Percentiles rank a stretch among this genome's conserved stretches.
Conservation (phyloP, 2,888 invertebrate species). For the Buathra laborator region DNA sequence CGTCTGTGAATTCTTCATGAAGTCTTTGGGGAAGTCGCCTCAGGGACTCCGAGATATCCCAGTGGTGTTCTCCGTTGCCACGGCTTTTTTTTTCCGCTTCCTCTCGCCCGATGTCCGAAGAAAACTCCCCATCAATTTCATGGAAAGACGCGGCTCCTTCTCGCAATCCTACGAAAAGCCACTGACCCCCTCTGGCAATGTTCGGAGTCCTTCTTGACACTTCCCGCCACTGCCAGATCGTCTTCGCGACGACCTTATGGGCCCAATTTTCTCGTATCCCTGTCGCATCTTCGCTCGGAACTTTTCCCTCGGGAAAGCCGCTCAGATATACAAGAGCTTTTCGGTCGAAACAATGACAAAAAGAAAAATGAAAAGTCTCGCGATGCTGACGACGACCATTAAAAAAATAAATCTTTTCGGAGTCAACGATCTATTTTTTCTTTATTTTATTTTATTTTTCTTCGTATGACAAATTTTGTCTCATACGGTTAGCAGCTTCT, state of each 20-base stretch:
- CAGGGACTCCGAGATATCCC: constrained; percentile 28
- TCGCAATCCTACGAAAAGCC: constrained; percentile 20
- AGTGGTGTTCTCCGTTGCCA: constrained; percentile 11
- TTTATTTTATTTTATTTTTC: not conserved
- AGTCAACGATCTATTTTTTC: not conserved
- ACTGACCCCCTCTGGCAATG: constrained; percentile 25
- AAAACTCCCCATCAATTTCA: constrained; percentile 59
- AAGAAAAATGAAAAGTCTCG: constrained; percentile 8
- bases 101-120: constrained; percentile 11
- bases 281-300: constrained; percentile 5
- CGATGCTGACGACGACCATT: not conserved
- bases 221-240: constrained; percentile 9
- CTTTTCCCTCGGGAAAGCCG: constrained; percentile 13
- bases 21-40: constrained; percentile 28
- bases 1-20: constrained; percentile 46
- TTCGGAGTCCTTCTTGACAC: constrained; percentile 8
- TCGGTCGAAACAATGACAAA: not conserved
- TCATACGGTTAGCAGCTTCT: not conserved
- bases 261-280: constrained; percentile 14
- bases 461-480: not conserved
- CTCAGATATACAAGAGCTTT: not conserved
- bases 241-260: constrained; percentile 10
- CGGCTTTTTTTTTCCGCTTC: constrained; percentile 23
- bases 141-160: constrained; percentile 30
- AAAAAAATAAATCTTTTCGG: not conserved